Evolutionary conservation across 2,797 vertebrate species (phyloP).

Genomic region (Melanotaenia parkinsoni): DNA sequence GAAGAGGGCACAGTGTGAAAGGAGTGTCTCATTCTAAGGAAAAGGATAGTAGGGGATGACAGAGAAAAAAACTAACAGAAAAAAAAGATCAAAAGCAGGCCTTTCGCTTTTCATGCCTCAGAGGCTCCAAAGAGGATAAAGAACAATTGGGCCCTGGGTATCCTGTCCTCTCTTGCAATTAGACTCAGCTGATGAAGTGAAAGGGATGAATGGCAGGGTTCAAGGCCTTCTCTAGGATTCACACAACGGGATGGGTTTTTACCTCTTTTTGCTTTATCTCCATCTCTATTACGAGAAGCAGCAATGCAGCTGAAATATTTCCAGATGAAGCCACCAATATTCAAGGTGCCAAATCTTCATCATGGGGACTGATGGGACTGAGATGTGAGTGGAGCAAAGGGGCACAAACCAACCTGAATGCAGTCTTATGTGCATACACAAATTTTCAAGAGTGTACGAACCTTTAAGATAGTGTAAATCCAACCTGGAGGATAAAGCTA

Average conservation of each 20-base stretch:
- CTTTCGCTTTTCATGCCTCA: conserved; percentile 99
- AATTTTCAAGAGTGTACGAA: conserved; percentile 50
- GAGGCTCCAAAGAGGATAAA: conserved; percentile 99
- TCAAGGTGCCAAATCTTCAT: conserved; percentile 82
- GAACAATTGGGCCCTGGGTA: conserved; percentile 98
- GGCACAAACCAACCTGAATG: conserved; percentile 61
- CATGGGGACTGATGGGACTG: conserved; percentile 70
- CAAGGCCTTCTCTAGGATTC: conserved; percentile 97
- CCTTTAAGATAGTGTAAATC: conserved; percentile 1
- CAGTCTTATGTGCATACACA: conserved; percentile 51
- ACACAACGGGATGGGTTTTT: conserved; percentile 96
- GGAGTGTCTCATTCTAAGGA: conserved; percentile 94
- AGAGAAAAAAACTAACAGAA: conserved; percentile 77
- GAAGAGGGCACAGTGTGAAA: conserved; percentile 89
- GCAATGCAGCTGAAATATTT: conserved; percentile 96
- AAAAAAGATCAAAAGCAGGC: conserved; percentile 96
- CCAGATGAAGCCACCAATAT: conserved; percentile 92
- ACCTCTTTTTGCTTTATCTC: conserved; percentile 82
- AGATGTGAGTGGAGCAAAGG: conserved; percentile 72
- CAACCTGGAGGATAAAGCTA: neutral
- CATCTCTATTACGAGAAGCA: conserved; percentile 85
- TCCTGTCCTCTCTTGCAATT: conserved; percentile 99
- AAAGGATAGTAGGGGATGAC: conserved; percentile 89
- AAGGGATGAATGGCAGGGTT: conserved; percentile 99
- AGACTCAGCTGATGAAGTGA: conserved; percentile 99